Conservation (phyloP, 92 coral and sea anemone species). For the Porites lobata region DNA sequence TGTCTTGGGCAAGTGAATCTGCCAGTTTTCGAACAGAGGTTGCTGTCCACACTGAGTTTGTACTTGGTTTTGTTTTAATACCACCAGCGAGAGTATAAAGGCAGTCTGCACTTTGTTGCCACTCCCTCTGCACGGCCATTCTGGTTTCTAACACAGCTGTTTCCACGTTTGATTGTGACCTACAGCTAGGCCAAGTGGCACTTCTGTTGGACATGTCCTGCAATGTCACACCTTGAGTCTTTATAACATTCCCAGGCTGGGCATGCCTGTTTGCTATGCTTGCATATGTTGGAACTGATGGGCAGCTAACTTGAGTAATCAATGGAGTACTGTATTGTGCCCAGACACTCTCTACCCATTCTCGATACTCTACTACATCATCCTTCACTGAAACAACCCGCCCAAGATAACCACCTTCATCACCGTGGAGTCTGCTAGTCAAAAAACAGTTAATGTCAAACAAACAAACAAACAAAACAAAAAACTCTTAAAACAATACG, state of each 20-base stretch:
- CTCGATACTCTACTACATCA: constrained; percentile 87
- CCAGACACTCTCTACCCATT: constrained; percentile 83
- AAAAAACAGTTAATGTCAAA: not conserved
- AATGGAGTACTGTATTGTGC: constrained; percentile 37
- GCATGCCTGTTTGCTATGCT: constrained; percentile 87
- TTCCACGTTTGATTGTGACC: constrained; percentile 68
- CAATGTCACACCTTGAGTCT: constrained; percentile 22
- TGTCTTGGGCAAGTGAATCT: constrained; percentile 51
- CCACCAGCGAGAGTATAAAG: constrained; percentile 24
- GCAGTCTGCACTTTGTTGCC: constrained; percentile 29
- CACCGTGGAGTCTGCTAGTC: constrained; percentile 37
- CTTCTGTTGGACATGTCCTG: constrained; percentile 17
- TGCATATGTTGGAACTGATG: constrained; percentile 90
- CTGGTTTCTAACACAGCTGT: constrained; percentile 20
- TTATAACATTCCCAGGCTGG: constrained; percentile 24
- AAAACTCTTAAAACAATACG: not conserved
- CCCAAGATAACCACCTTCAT: constrained; percentile 73
- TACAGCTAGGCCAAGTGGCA: constrained; percentile 37
- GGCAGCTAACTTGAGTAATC: constrained; percentile 6
- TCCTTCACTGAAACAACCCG: constrained; percentile 81
- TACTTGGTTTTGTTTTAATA: constrained; percentile 12
- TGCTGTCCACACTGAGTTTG: constrained; percentile 38
- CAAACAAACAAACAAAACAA: not conserved
- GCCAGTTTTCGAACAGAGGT: constrained; percentile 49
- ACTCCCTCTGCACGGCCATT: not conserved